Evolutionary conservation across 2,888 invertebrate species (phyloP).

Genomic region (Trissoscelio sp.): DNA sequence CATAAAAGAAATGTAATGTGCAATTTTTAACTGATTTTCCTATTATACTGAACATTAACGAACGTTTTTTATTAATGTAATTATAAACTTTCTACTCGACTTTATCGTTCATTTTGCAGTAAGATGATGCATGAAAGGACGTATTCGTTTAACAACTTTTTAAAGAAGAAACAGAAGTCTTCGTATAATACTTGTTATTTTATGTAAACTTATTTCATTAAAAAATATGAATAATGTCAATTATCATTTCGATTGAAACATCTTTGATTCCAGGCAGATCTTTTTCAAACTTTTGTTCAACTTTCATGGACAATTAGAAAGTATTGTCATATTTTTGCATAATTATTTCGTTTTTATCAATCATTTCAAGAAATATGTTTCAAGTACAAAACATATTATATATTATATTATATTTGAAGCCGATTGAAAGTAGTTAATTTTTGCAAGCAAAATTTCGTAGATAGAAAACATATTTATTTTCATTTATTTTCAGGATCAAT

Average conservation of each 20-base stretch:
- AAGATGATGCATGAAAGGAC: neutral
- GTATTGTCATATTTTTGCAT: neutral
- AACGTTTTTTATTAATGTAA: neutral
- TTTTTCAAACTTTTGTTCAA: neutral
- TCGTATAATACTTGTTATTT: neutral
- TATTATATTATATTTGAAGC: too few species aligned
- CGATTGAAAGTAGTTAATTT: too few species aligned
- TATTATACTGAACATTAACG: neutral
- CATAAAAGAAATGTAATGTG: neutral
- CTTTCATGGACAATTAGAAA: neutral
- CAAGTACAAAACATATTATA: neutral
- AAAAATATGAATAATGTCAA: neutral
- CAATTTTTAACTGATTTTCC: neutral
- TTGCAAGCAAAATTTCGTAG: too few species aligned
- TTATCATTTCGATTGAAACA: neutral
- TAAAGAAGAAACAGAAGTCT: neutral
- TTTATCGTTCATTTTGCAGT: neutral
- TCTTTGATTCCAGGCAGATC: neutral
- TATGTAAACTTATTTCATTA: neutral
- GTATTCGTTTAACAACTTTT: neutral
- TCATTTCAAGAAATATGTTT: neutral
- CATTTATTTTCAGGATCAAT: too few species aligned
- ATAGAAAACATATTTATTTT: too few species aligned
- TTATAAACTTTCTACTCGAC: neutral
- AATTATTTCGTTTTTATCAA: neutral